phyloP scores from a whole-genome alignment of 92 coral and sea anemone genomes.

The Porites rus region DNA sequence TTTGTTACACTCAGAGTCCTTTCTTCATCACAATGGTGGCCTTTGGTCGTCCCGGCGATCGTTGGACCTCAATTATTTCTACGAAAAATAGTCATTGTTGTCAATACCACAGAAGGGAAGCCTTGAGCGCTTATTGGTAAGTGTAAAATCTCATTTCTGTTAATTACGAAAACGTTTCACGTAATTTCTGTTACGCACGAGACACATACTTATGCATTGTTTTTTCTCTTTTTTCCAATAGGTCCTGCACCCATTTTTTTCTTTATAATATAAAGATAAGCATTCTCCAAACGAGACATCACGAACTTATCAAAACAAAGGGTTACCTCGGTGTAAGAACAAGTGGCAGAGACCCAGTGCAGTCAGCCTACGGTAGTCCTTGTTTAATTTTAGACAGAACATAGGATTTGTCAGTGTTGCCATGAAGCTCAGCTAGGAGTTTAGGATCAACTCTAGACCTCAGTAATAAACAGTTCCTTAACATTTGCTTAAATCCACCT shows the following conservation, averaged over 20 bases:
- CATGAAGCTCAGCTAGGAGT: not conserved
- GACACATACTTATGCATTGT: not conserved
- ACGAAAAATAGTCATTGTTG: not conserved
- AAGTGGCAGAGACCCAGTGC: not conserved
- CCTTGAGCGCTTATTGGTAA: not conserved
- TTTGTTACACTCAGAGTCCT: not conserved
- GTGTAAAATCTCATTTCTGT: not conserved
- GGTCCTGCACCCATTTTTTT: not conserved
- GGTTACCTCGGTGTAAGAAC: too few relatives aligned
- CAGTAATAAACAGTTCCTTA: not conserved
- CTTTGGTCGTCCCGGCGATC: constrained; percentile 1
- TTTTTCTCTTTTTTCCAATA: not conserved
- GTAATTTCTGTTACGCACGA: not conserved
- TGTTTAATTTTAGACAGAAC: not conserved
- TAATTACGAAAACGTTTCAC: not conserved
- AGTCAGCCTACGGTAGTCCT: constrained; percentile 4
- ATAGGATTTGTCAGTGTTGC: not conserved
- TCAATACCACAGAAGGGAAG: not conserved
- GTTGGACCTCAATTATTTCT: not conserved
- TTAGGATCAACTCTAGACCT: not conserved
- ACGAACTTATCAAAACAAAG: not conserved
- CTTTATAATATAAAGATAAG: not conserved
- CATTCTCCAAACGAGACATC: not conserved
- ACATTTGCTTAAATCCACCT: not conserved
- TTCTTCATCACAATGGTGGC: constrained; percentile 3